Evolutionary conservation across 2,888 invertebrate species (phyloP), one percentile per base, ranked within the genome.

Genomic region (Spatulosminthurus flaviceps): DNA sequence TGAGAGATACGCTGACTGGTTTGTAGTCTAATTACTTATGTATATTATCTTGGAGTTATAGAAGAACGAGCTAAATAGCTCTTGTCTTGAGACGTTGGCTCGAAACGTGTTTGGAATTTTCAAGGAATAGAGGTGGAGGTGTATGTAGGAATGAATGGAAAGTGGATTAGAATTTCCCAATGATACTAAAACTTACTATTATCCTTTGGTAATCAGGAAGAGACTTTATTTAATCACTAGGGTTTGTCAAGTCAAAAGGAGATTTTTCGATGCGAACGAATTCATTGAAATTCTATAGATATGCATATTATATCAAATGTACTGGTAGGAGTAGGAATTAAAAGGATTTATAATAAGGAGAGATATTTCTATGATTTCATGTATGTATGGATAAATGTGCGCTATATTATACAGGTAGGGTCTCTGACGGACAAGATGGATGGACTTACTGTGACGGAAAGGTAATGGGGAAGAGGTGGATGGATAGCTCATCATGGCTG

Each of bases 401-500:
- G n/a, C n/a, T n/a, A n/a, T n/a, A n/a, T n/a, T 19, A 28, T 1
- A 67, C 51, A 51, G 51, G 51, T 51, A 51, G n/a, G n/a, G 5
- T 51, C 51, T 16, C 51, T 51, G 51, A 51, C 51, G 51, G 51
- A 51, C 19, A 26, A 66, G 66, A 61, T 64, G 34, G 76, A 76
- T 76, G 64, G 76, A 76, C 66, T 24, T n/a, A n/a, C 41, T 34
- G 13, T 74, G 76, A 76, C 66, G 64, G 64, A 26, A 34, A 64
- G 66, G 66, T 75, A 69, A 74, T 29, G 69, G 34, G n/a, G 24
- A 43, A 43, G 72, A 51, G 26, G 24, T 72, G 34, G 76, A 75
- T 34, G 61, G 28, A 76, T 67, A 41, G 76, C 76, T 76, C 76
- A 76, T 76, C 77, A 67, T 67, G 75, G 29, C 22, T 75, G n/a